These are phyloP conservation scores for Varanus salvator DNA, from an alignment of 2,113 vertebrate genomes.

Conservation along the genomic window DNA sequence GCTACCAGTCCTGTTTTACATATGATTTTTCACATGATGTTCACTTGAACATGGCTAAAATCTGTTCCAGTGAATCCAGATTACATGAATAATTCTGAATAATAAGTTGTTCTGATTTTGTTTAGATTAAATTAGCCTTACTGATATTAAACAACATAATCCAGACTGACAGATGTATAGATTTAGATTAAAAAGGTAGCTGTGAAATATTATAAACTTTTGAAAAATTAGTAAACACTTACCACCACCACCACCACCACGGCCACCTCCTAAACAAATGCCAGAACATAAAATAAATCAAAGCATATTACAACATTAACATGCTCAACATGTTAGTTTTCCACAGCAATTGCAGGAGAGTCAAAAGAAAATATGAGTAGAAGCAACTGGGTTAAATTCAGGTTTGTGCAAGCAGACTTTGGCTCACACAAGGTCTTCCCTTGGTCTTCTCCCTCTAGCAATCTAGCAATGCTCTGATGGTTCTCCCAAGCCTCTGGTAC, in stretches of 20 bases:
- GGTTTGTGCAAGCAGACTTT: no score
- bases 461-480: no score
- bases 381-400: no score
- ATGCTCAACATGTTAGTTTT: not conserved
- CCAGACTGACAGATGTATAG: not conserved
- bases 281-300: constrained; percentile 51
- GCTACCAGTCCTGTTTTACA: not conserved
- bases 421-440: no score
- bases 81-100: not conserved
- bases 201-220: not conserved
- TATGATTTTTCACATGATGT: not conserved
- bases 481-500: no score
- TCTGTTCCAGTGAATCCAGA: not conserved
- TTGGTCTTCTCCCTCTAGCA: no score
- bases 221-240: constrained; percentile 36
- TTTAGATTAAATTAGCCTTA: not conserved
- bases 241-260: constrained; percentile 47
- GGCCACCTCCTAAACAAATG: constrained; percentile 64
- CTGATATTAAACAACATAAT: not conserved
- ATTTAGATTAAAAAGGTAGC: not conserved
- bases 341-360: not conserved
- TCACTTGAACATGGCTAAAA: not conserved
- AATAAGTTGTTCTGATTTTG: not conserved
- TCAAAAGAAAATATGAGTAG: not conserved
- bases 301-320: constrained; percentile 7